Evolutionary conservation across 2,113 vertebrate genomes (phyloP), one percentile per base, ranked within the genome.

Genomic region (Meriones unguiculatus): DNA sequence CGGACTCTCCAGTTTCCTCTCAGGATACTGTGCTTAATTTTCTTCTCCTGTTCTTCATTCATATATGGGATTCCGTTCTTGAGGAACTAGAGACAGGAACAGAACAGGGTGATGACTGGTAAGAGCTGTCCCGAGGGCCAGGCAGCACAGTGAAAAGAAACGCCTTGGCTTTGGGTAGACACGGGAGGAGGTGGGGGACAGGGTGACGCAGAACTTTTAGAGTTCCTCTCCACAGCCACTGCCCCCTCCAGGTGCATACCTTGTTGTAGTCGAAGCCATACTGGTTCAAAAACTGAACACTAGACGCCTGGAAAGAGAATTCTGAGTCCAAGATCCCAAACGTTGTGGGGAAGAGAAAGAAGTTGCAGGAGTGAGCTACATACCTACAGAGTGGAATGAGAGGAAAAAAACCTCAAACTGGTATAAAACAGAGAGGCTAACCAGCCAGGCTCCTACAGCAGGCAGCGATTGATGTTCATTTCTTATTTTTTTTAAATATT

Each of bases 191-290:
- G 54, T 52, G 22, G 57, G 84, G 64, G 9, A 41, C 12, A 0
- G 0, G 9, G n/a, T 0, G 24, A 4, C 5, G 0, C 17, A 15
- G 64, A 11, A 38, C 32, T 1, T 38, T 13, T 0, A 15, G 76
- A 24, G 12, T 25, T 25, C 9, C 41, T 9, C 62, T 85, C 62
- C 15, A 69, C 14, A 38, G 12, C 0, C 24, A 52, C 22, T 1
- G 0, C 1, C 10, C 76, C 76, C 28, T 32, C 15, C 24, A 3
- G 32, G 14, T 76, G 94, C 90, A 0, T 96, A 99, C 99, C 99
- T 99, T 99, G 89, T 98, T 99, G 84, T 98, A 99, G 94, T 99
- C 98, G 93, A 99, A 99, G 96, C 98, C 98, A 69, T 98, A 98
- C 52, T 94, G 98, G 90, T 98, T 98, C 95, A 99, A 85, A 95